Base-by-base conservation (phyloP, 2,888 invertebrate species). In the Acleris holmiana region DNA sequence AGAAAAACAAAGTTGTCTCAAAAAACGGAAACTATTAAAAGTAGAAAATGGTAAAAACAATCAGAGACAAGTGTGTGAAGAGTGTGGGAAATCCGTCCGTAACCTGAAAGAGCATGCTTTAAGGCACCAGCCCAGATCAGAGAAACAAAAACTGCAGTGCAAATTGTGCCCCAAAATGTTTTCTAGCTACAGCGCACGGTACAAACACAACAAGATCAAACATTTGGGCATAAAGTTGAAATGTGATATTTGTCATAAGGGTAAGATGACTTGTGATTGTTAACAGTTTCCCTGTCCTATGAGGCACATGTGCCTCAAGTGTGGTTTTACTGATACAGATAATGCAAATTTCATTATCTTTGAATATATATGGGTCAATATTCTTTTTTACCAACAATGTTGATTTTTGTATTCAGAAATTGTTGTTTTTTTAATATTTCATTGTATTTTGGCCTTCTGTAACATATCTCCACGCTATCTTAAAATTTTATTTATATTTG, bases 221-320 rank as follows among this genome's bases (percentile, higher is more conserved):
- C 93, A 93, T 73, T 76, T 89, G 7, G 84, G 85, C 0, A 64
- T 84, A 0, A 89, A 83, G 67, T 69, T 82, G n/a, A 75, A 78
- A 51, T 93, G 93, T 73, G 71, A 79, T 19, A 75, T 87, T 50
- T 93, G 93, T 77, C 75, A 82, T 63, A 91, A 89, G 79, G 76
- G 92, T 92, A 69, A 74, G 80, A 61, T 13, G n/a, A n/a, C n/a
- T n/a, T n/a, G n/a, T n/a, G n/a, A n/a, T n/a, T n/a, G n/a, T n/a
- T n/a, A n/a, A n/a, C n/a, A n/a, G n/a, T n/a, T n/a, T n/a, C n/a
- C n/a, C n/a, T n/a, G n/a, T n/a, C n/a, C n/a, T n/a, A n/a, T n/a
- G n/a, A n/a, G n/a, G n/a, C n/a, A n/a, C n/a, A n/a, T n/a, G n/a
- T n/a, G n/a, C n/a, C n/a, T n/a, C n/a, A n/a, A n/a, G n/a, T n/a